A percentile compares a stretch with the other conserved stretches of the same genome.
Evolutionary conservation across 2,888 invertebrate species (phyloP).

Genomic region (Phytoseiulus persimilis): DNA sequence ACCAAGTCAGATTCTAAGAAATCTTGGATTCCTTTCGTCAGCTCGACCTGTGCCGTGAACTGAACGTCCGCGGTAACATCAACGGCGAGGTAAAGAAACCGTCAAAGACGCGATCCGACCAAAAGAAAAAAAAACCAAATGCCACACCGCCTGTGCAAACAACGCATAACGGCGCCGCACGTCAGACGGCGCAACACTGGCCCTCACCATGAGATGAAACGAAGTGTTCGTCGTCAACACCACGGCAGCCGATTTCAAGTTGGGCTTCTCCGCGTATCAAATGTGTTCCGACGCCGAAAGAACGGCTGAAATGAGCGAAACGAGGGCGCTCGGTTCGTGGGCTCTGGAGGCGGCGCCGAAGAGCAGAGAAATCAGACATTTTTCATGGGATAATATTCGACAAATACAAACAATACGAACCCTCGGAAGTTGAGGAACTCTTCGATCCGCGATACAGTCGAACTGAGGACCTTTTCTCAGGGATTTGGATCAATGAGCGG

Average conservation of each 20-base stretch:
- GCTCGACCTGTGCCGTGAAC: neutral
- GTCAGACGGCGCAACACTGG: neutral
- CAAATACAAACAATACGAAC: too few species aligned
- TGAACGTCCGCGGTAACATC: neutral
- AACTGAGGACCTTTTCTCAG: too few species aligned
- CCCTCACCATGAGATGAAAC: neutral
- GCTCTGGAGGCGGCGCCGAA: too few species aligned
- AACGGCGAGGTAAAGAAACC: neutral
- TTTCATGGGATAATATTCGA: too few species aligned
- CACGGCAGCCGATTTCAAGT: neutral
- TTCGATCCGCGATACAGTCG: too few species aligned
- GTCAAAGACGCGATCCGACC: neutral
- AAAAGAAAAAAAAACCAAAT: neutral
- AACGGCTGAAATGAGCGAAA: too few species aligned
- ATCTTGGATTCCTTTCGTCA: neutral
- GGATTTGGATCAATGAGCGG: too few species aligned
- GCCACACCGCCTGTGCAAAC: constrained; percentile 5
- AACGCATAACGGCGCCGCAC: neutral
- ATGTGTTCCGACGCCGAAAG: neutral
- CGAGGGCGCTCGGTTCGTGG: too few species aligned
- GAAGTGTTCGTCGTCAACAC: neutral
- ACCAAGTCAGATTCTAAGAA: neutral
- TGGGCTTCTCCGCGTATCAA: neutral
- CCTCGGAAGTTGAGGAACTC: too few species aligned
- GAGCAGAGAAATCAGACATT: too few species aligned